Conservation (phyloP, 2,113 vertebrate species). For the Greenwoodochromis staneri region DNA sequence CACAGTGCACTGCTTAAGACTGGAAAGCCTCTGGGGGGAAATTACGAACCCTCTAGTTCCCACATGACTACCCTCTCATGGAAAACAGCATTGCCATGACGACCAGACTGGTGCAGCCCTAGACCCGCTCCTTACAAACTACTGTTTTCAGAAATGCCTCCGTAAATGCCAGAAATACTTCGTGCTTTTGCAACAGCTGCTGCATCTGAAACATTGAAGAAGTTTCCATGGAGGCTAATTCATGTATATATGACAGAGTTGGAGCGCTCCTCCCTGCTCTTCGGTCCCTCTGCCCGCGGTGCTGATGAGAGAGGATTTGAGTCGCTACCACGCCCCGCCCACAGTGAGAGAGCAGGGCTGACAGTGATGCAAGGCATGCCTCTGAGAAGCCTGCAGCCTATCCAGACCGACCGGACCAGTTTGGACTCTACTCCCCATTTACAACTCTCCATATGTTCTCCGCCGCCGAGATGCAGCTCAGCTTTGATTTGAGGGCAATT, state of each 20-base stretch:
- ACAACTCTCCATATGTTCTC: slow-evolving; percentile 28
- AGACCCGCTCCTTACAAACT: not conserved
- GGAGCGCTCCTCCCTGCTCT: not conserved
- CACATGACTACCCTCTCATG: not conserved
- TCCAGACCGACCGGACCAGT: slow-evolving; percentile 39
- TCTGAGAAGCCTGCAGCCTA: slow-evolving; percentile 33
- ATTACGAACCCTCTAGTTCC: not conserved
- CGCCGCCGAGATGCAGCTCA: not conserved
- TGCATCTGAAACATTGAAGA: not conserved
- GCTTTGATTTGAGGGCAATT: not conserved
- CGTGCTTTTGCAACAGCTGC: not conserved
- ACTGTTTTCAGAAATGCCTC: not conserved
- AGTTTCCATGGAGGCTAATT: not conserved
- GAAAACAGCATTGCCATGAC: slow-evolving; percentile 15
- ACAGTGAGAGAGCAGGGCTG: slow-evolving; percentile 27
- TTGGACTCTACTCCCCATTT: slow-evolving; percentile 35
- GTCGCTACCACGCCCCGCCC: slow-evolving; percentile 47
- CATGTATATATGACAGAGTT: not conserved
- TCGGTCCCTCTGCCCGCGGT: slow-evolving; percentile 42
- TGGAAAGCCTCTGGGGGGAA: not conserved
- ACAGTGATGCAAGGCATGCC: slow-evolving; percentile 45
- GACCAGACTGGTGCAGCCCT: slow-evolving; percentile 2
- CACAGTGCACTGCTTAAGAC: not conserved
- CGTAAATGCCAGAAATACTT: not conserved
- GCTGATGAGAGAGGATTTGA: slow-evolving; percentile 64